Base-by-base conservation (phyloP, 2,888 invertebrate genomes). In the Geophilus truncorum region DNA sequence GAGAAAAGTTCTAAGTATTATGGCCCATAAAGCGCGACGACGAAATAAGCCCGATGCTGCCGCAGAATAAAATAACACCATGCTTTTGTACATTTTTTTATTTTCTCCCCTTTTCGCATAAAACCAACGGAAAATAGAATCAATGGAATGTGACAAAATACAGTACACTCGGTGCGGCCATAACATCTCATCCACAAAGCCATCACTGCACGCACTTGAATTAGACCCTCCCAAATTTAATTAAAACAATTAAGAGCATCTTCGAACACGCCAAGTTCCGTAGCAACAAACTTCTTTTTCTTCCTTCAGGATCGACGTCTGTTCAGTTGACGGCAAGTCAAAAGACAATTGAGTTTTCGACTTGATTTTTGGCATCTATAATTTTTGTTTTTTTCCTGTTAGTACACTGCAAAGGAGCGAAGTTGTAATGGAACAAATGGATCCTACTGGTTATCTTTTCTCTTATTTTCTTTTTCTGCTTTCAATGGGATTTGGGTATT, bases 121-220 rank as follows among this genome's bases (percentile, higher is more conserved):
- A 62, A 62, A 23, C 23, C 57, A 7, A 62, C 57, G 21, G 21
- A 23, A 62, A 62, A 62, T 62, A 62, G 57, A 62, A 62, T 62
- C 57, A 62, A 62, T 62, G 57, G 57, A 62, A 62, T 62, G 57
- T 62, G 57, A 62, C 57, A 62, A 62, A 62, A 62, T 62, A 62
- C 57, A 62, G n/a, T n/a, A n/a, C n/a, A n/a, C 57, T 62, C 23
- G 21, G 57, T 62, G 10, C 23, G 23, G n/a, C 57, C 57, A 62
- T 62, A 62, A 62, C 57, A 62, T 62, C 57, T 62, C 57, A 62
- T 62, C 57, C 57, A 23, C 57, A 62, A 62, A 62, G 23, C 57
- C 57, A 62, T 62, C 57, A 23, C 57, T 62, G 23, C 23, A 62
- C 57, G 57, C 40, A 40, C n/a, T 40, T n/a, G 40, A 40, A 40